Base-by-base conservation (phyloP, 2,888 invertebrate genomes). In the Eristalis pertinax region DNA sequence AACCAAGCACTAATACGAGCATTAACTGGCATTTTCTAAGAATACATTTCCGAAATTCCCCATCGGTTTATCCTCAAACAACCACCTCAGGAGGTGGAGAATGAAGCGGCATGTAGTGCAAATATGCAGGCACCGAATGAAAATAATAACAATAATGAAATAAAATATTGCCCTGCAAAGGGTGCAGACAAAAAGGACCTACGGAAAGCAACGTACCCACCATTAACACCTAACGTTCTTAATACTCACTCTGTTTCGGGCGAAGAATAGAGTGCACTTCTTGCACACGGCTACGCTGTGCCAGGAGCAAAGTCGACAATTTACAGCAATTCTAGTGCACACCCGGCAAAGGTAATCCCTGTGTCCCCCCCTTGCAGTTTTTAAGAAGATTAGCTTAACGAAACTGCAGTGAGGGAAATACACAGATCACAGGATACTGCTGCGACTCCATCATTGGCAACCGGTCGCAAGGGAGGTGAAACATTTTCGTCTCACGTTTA, bases 121-220 rank as follows among this genome's bases (percentile, higher is more conserved):
- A 62, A 60, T 73, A 29, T 65, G 41, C 67, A 73, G 58, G 32
- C 60, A 63, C 73, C 67, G 26, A 74, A 74, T 68, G 56, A 74
- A 80, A 68, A 80, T 80, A 74, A 74, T 80, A 80, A 74, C 80
- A 74, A 80, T 74, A 80, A 74, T 68, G 19, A 80, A 68, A 74
- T 74, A 63, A 80, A 80, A 80, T 80, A 73, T 80, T 80, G 62
- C 62, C 79, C 79, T 80, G 68, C 62, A 74, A 62, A 26, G 72
- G 63, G 67, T 80, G 62, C 58, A 67, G 74, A 63, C 67, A 67
- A 4, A 19, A 80, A 64, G 35, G 35, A 64, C 32, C 29, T 4
- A 29, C 29, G 29, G 8, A 38, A 8, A 22, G 15, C 35, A 73
- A 35, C 65, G 26, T 22, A 26, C 50, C 22, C 58, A 38, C n/a